Evolutionary conservation across 64 coral and sea anemone genomes (phyloP).

Genomic region (Cladopsammia gracilis): DNA sequence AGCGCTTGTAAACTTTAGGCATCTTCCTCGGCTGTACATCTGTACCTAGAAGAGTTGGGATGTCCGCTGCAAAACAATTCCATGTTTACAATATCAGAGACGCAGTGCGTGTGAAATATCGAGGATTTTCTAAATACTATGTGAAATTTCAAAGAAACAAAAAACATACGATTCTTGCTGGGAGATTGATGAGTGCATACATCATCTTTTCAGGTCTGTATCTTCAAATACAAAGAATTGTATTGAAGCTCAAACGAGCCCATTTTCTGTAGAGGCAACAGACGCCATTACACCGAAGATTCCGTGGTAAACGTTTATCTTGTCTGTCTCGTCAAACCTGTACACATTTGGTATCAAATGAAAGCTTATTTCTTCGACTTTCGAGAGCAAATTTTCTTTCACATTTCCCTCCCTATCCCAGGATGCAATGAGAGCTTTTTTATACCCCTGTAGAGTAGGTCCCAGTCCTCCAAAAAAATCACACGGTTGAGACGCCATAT

Average conservation of each 20-base stretch:
- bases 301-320: no score
- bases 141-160: slow-evolving; percentile 29
- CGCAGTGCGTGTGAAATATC: not conserved
- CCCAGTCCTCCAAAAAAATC: no score
- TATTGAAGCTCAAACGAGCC: slow-evolving; percentile 48
- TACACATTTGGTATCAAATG: no score
- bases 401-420: no score
- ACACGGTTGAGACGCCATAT: no score
- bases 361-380: no score
- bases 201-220: not conserved
- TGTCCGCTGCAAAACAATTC: not conserved
- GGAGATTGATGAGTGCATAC: slow-evolving; percentile 12
- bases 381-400: no score
- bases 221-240: slow-evolving; percentile 24
- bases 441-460: no score
- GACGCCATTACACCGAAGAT: not conserved
- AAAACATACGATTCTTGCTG: slow-evolving; percentile 81
- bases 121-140: slow-evolving; percentile 1
- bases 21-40: not conserved
- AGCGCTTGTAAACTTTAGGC: slow-evolving; percentile 42
- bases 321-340: no score
- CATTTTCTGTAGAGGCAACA: not conserved
- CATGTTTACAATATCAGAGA: slow-evolving; percentile 12
- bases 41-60: not conserved
- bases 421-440: no score